Base-by-base conservation (phyloP, 2,888 invertebrate genomes). In the Carterocephalus palaemon region DNA sequence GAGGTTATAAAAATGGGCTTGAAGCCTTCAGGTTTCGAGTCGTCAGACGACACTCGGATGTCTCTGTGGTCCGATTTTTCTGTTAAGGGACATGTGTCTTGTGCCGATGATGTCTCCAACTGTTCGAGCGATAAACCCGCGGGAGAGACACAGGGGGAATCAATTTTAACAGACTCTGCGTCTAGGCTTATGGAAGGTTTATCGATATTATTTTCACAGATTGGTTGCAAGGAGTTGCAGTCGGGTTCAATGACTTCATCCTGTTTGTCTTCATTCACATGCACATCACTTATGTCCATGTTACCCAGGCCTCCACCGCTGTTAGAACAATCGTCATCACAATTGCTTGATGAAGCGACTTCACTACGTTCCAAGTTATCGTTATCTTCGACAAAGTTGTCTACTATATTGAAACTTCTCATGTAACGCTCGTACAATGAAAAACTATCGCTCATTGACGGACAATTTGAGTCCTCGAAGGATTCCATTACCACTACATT, bases 401-500 rank as follows among this genome's bases (percentile, higher is more conserved):
- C 66, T 37, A 75, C 81, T 38, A 84, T 76, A 59, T 75, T 84
- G 54, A 86, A 86, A 70, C 83, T 85, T 67, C 78, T 73, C 70
- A 85, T 69, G 56, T 84, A 86, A 28, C 84, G 75, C 51, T 83
- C 82, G 49, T 86, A 86, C 51, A 85, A 62, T 57, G 82, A 83
- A 67, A 85, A 81, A 67, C 78, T 82, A 67, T 84, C 79, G 70
- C 77, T 82, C 74, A 78, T 66, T 41, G 84, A 83, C 63, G 73
- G 77, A 67, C 81, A 77, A 71, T 83, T 82, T 47, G 85, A 79
- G 65, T 83, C 81, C 67, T 78, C 79, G 52, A 78, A 70, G 62
- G 82, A 75, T 80, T 83, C 85, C 85, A 86, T 85, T 62, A 81
- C 80, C 71, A 68, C 68, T 69, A 67, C 72, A 74, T 70, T 65